Evolutionary conservation across 2,113 vertebrate genomes (phyloP).

Genomic region (Oreochromis niloticus): DNA sequence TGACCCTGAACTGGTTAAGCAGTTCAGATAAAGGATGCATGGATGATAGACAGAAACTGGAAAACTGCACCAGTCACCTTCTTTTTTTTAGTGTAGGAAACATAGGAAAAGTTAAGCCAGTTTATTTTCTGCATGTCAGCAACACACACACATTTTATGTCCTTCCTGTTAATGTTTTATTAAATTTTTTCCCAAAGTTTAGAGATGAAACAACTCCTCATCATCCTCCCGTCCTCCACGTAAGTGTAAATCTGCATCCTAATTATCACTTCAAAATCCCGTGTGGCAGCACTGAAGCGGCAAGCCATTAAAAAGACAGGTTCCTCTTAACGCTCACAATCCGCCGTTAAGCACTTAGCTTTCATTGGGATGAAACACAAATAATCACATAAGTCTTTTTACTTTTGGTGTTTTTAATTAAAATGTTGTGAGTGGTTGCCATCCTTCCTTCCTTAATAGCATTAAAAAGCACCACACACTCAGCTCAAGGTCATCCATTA

Average conservation of each 20-base stretch:
- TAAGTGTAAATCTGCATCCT: not conserved
- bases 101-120: not conserved
- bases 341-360: not conserved
- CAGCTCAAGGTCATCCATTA: conserved; percentile 30
- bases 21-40: not conserved
- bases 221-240: not conserved
- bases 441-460: not conserved
- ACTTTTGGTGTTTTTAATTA: conserved; percentile 6
- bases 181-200: not conserved
- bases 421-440: not conserved
- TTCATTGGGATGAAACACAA: not conserved
- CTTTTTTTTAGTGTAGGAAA: not conserved
- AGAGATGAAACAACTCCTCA: not conserved
- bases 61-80: not conserved
- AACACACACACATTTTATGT: not conserved
- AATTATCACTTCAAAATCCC: conserved; percentile 9
- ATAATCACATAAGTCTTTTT: not conserved
- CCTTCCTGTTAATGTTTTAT: not conserved
- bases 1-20: not conserved
- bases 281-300: not conserved
- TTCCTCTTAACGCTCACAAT: not conserved
- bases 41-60: not conserved
- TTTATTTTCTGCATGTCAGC: not conserved
- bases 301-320: not conserved
- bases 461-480: not conserved